Evolutionary conservation across 2,797 vertebrate genomes (phyloP), one percentile per base, ranked within the genome.

Genomic region (Enteromius unitaeniatus): DNA sequence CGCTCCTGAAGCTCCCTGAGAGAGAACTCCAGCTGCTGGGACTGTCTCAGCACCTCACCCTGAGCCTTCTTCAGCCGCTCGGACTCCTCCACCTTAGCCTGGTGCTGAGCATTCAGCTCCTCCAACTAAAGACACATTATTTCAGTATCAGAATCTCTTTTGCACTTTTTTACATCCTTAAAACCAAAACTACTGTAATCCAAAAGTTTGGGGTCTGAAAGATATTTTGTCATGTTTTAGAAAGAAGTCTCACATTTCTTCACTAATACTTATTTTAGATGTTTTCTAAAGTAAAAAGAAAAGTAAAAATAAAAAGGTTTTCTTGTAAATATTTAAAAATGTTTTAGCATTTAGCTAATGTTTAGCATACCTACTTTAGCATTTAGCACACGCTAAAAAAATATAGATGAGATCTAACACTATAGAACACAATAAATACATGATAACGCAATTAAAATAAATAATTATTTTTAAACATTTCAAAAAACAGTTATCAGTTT

Each of bases 1-100:
- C 96, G 96, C 89, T 97, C 96, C 91, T 97, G 96, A 53, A 95
- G 89, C 79, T 99, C 97, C 91, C 94, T 91, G 72, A 97, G 96
- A 88, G 95, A 97, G 40, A 93, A 89, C 92, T 98, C 97, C 88
- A 99, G 92, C 92, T 94, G 95, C 90, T 98, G 96, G 67, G 95
- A 94, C 92, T 98, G 97, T 88, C 96, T 98, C 49, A 96, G 96
- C 34, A 89, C 95, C 91, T 99, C 98, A 0, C 94, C 94, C 45
- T 99, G 97, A 85, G 95, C 96, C 93, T 96, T 99, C 89, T 95
- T 96, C 89, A 98, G 92, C 72, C 96, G 94, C 40, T 93, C 91
- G 1, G 94, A 92, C 67, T 95, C 95, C 89, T 99, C 97, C 87
- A 95, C 94, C 93, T 99, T 97, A 0, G 95, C 93, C 82, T 96